Evolutionary conservation across 1,140 invertebrate species (phyloP).

Genomic region (Paracyclopina nana): DNA sequence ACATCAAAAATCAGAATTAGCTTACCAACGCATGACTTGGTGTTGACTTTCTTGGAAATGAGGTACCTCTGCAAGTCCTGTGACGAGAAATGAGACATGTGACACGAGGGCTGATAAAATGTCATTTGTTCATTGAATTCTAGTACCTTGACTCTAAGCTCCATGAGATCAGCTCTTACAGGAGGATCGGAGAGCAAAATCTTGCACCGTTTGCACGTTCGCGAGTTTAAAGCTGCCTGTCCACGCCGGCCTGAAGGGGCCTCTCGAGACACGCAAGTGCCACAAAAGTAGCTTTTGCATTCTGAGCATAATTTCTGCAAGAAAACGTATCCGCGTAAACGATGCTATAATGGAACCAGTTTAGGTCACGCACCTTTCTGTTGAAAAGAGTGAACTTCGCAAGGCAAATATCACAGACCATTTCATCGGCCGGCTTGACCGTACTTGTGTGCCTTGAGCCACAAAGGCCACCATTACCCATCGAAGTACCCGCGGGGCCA

Average conservation of each 20-base stretch:
- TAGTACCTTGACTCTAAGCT: slow-evolving; percentile 10
- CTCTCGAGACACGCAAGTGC: not conserved
- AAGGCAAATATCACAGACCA: not conserved
- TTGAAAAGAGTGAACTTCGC: not conserved
- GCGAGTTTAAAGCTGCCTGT: no score
- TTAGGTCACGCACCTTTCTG: not conserved
- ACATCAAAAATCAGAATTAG: no score
- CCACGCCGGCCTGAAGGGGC: no score
- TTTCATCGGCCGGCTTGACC: no score
- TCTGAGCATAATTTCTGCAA: not conserved
- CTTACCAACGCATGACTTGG: slow-evolving; percentile 7
- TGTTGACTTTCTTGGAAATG: slow-evolving; percentile 5
- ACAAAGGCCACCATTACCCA: no score
- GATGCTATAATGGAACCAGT: no score
- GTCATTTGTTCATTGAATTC: no score
- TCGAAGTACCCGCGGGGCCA: no score
- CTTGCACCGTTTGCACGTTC: slow-evolving; percentile 3
- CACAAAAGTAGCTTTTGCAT: not conserved
- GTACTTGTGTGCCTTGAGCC: no score
- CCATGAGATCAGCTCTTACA: slow-evolving; percentile 4
- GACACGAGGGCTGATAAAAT: no score
- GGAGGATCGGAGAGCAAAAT: not conserved
- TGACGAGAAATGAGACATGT: no score
- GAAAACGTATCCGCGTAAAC: no score
- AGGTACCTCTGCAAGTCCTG: slow-evolving; percentile 4